Percentiles rank a stretch among this genome's conserved stretches.
Evolutionary conservation across 2,888 invertebrate genomes (phyloP).

Genomic region (Ectemnius continuus): DNA sequence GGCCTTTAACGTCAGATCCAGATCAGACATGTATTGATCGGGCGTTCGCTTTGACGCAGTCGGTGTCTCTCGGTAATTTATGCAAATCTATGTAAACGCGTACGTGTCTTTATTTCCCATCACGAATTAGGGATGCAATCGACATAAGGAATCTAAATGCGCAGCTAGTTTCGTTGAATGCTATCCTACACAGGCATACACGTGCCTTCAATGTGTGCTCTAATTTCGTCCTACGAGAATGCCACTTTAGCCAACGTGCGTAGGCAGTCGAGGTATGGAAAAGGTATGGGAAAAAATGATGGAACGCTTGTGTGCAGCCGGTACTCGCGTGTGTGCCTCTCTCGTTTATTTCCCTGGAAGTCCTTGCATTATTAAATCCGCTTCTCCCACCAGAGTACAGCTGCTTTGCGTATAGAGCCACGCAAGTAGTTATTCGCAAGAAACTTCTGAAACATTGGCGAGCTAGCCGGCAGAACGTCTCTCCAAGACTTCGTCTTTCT

Average conservation of each 20-base stretch:
- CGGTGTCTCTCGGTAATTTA: constrained; percentile 51
- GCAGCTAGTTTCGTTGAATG: too few species aligned
- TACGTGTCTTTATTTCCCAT: too few species aligned
- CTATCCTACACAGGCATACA: too few species aligned
- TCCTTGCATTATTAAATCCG: constrained; percentile 44
- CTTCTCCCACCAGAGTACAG: constrained; percentile 13
- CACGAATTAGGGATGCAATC: too few species aligned
- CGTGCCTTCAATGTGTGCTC: too few species aligned
- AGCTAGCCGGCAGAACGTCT: constrained; percentile 15
- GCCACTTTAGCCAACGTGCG: too few species aligned
- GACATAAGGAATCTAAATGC: too few species aligned
- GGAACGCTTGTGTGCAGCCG: neutral
- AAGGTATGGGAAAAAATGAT: constrained; percentile 1
- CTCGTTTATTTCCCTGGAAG: constrained; percentile 18
- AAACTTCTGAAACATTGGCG: constrained; percentile 10
- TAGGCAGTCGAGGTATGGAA: too few species aligned
- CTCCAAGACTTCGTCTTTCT: constrained; percentile 16
- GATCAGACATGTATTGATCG: constrained; percentile 19
- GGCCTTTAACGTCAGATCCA: constrained; percentile 30
- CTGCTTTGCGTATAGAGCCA: constrained; percentile 7
- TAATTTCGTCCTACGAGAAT: too few species aligned
- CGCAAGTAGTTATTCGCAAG: neutral
- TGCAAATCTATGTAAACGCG: constrained; percentile 2
- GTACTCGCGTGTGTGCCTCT: neutral
- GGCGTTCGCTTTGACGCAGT: constrained; percentile 22